Evolutionary conservation across 2,113 vertebrate genomes (phyloP).

Genomic region (Prionailurus viverrinus): DNA sequence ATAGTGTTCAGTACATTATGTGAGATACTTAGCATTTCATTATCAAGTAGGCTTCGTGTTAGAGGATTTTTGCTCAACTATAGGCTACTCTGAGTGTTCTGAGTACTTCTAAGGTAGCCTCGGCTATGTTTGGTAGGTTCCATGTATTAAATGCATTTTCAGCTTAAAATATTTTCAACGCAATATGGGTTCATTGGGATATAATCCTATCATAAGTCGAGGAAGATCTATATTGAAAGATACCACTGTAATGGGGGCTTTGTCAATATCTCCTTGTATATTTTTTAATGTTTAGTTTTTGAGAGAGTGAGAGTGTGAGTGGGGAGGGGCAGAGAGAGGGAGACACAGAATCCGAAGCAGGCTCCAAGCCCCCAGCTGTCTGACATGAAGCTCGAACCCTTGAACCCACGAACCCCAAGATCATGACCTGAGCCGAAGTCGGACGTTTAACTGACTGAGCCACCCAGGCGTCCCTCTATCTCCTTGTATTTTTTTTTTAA

Average conservation of each 20-base stretch:
- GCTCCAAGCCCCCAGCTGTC: no score
- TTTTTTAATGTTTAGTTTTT: no score
- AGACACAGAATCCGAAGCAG: no score
- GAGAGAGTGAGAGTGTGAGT: no score
- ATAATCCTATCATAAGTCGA: background rate
- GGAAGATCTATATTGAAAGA: background rate
- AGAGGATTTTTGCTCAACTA: background rate
- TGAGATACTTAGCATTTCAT: background rate
- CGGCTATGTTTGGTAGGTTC: background rate
- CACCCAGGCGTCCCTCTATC: no score
- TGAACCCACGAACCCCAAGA: no score
- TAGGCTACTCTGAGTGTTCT: background rate
- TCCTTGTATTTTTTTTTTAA: background rate
- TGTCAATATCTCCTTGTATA: background rate
- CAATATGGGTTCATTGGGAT: background rate
- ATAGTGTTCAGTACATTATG: background rate
- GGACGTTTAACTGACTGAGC: no score
- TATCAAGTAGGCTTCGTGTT: background rate
- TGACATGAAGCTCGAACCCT: no score
- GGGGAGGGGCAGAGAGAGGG: no score
- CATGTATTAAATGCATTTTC: background rate
- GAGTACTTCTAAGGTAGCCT: background rate
- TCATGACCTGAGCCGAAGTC: no score
- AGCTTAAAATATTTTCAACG: background rate
- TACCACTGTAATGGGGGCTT: background rate